Evolutionary conservation across 2,888 invertebrate genomes (phyloP), one percentile per base, ranked within the genome.

Genomic region (Kuschelorhynchus macadamiae): DNA sequence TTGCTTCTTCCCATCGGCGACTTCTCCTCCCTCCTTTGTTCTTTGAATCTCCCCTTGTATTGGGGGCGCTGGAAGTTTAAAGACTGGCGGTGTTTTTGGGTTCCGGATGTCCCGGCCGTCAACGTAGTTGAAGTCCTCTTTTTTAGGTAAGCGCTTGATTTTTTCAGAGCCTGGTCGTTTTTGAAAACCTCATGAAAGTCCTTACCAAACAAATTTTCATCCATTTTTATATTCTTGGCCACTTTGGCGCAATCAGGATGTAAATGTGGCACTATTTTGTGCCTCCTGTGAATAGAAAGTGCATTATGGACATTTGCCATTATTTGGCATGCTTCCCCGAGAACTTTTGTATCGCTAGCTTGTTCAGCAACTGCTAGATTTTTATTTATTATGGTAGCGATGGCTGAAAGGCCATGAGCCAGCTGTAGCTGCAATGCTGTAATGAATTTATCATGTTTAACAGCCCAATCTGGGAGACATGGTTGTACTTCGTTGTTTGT

Each of bases 401-500:
- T 39, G 39, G 53, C 41, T 53, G n/a, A 14, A n/a, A 53, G 39
- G 21, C 53, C 53, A 21, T 36, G 39, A n/a, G 39, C 16, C 20
- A 53, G 25, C 39, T 53, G 53, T 53, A 39, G 12, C 18, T 52
- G 52, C 16, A 56, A 30, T 8, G 56, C 44, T 25, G 42, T 41
- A 17, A 42, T 56, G 17, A 56, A 42, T 5, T 41, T 56, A 20
- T 56, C 44, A 30, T 56, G 56, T 17, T 42, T 41, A 11, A 30
- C 42, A 14, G 44, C 56, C 3, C 8, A 9, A 3, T 56, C 21
- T 5, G 30, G 41, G n/a, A 56, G 41, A 30, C 44, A 56, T 11
- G 56, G 44, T 21, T 44, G 56, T 41, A 56, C 42, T 17, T 44
- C 56, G 2, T 56, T 21, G 14, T 56, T 56, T 25, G 41, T 56